Conservation (phyloP, 92 coral and sea anemone genomes). For the Paragorgia papillata region DNA sequence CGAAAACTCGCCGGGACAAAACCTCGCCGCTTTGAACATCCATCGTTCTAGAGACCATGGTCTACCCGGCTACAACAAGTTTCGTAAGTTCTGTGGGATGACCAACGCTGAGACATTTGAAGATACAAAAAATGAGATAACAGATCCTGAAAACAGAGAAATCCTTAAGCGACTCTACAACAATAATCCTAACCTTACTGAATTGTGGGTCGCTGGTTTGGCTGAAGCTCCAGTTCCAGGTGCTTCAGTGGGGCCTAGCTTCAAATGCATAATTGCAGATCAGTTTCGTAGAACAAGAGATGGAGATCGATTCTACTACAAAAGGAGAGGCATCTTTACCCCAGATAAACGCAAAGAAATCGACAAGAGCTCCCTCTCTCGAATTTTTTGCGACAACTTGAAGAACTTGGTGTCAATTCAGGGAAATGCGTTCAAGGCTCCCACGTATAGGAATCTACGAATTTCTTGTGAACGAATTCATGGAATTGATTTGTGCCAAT, state of each 20-base stretch:
- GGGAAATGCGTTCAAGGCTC: conserved; percentile 11
- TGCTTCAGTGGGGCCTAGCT: conserved; percentile 25
- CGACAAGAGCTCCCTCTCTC: conserved; percentile 9
- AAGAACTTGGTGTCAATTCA: conserved; percentile 13
- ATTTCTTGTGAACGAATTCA: conserved; percentile 37
- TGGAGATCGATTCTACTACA: conserved; percentile 37
- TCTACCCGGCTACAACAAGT: conserved; percentile 34
- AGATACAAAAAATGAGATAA: conserved; percentile 24
- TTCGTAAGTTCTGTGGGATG: conserved; percentile 25
- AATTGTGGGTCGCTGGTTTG: conserved; percentile 46
- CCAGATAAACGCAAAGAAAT: background rate
- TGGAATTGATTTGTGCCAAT: background rate
- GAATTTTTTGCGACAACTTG: conserved; percentile 32
- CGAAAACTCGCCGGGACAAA: conserved; percentile 26
- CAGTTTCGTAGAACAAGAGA: conserved; percentile 44
- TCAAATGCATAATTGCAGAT: conserved; percentile 21
- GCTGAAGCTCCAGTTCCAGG: conserved; percentile 30
- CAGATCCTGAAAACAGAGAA: conserved; percentile 13
- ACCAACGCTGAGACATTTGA: conserved; percentile 13
- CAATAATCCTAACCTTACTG: conserved; percentile 20
- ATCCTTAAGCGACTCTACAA: conserved; percentile 23
- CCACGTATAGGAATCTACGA: conserved; percentile 5
- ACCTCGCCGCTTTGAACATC: conserved; percentile 33
- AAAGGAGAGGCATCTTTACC: background rate
- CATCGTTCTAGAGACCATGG: conserved; percentile 38